A percentile compares a stretch with the other conserved stretches of the same genome.
These are phyloP conservation scores for Macrostomum cliftonense DNA, from an alignment of 2,888 invertebrate species.

Conservation along the genomic window DNA sequence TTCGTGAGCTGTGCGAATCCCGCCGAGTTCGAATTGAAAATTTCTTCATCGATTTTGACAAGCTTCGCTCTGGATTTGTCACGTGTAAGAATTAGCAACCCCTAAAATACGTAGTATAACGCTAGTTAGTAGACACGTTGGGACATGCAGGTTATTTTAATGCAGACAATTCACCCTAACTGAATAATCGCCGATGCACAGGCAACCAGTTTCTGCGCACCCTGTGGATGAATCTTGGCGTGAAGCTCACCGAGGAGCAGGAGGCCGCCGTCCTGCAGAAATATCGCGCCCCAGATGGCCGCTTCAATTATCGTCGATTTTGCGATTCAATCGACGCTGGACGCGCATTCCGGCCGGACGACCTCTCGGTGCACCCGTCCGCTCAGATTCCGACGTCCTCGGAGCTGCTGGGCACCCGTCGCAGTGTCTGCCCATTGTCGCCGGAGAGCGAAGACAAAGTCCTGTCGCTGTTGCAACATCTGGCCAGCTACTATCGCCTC, in stretches of 20 bases:
- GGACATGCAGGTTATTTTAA: too few species aligned
- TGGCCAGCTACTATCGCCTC: conserved; percentile 27
- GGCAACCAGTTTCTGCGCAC: conserved; percentile 34
- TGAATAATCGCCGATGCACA: conserved; percentile 15
- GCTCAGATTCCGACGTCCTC: conserved; percentile 20
- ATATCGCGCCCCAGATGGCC: conserved; percentile 21
- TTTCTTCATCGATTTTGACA: conserved; percentile 36
- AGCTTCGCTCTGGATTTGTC: conserved; percentile 33
- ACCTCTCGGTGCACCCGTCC: conserved; percentile 20
- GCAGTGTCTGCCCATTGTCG: conserved; percentile 25
- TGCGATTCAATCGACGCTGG: conserved; percentile 25
- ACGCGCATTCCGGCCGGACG: conserved; percentile 24
- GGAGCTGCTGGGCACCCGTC: conserved; percentile 30
- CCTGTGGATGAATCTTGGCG: conserved; percentile 29
- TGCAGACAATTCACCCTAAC: too few species aligned
- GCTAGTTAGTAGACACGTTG: neutral
- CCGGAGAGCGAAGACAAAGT: conserved; percentile 21
- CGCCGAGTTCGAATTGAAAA: conserved; percentile 30
- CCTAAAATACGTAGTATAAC: too few species aligned
- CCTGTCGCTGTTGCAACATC: conserved; percentile 19
- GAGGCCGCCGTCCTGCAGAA: conserved; percentile 21
- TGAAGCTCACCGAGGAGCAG: conserved; percentile 25
- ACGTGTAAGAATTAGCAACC: conserved; percentile 25
- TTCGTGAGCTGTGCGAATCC: conserved; percentile 14
- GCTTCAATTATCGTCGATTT: conserved; percentile 30